Percentiles rank a stretch among this genome's conserved stretches.
Evolutionary conservation across 2,888 invertebrate species (phyloP).

Genomic region (Catocala nupta): DNA sequence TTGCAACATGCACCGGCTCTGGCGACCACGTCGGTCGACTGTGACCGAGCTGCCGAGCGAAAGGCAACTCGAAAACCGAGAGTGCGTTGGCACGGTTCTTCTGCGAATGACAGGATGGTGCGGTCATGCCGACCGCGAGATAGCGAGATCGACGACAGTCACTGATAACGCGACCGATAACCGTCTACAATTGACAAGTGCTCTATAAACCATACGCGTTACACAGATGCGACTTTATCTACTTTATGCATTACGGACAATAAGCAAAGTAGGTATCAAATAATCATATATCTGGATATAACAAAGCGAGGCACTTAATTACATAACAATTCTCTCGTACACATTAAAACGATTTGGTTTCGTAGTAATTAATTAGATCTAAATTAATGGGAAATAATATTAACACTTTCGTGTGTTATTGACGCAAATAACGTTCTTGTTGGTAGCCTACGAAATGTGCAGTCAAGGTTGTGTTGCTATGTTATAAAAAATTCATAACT

Average conservation of each 20-base stretch:
- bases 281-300: too few species aligned
- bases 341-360: not conserved
- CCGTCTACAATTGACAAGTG: conserved; percentile 61
- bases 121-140: conserved; percentile 74
- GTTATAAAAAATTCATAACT: conserved; percentile 63
- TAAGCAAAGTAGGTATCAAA: too few species aligned
- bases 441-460: conserved; percentile 57
- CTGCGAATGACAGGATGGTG: conserved; percentile 79
- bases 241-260: not conserved
- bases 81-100: conserved; percentile 80
- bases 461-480: conserved; percentile 62
- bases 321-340: not conserved
- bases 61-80: conserved; percentile 81
- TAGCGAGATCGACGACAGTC: conserved; percentile 77
- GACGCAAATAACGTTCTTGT: conserved; percentile 55
- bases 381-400: conserved; percentile 26
- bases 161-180: conserved; percentile 79
- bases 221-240: conserved; percentile 30
- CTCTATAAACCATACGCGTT: conserved; percentile 42
- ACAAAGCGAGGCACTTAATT: not conserved
- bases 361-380: conserved; percentile 8
- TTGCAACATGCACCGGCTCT: conserved; percentile 75
- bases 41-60: conserved; percentile 74
- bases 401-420: conserved; percentile 47
- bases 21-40: conserved; percentile 69